Conservation (phyloP, 2,888 invertebrate species). For the Caenorhabditis uteleia region DNA sequence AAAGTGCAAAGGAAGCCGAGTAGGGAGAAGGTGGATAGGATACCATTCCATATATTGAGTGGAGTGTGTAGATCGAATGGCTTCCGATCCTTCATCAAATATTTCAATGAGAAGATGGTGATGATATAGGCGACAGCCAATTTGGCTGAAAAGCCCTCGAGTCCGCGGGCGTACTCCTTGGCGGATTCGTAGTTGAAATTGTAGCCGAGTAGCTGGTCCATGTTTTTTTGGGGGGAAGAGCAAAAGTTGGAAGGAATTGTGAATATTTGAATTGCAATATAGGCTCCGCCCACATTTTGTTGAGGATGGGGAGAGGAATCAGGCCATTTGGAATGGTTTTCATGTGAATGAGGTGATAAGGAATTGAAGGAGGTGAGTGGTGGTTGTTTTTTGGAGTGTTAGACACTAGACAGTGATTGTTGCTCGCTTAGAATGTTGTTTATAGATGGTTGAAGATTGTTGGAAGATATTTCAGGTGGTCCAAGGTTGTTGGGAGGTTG, state of each 20-base stretch:
- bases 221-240: no score
- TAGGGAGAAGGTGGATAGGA: constrained; percentile 41
- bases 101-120: constrained; percentile 43
- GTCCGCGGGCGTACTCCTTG: constrained; percentile 55
- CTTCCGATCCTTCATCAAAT: constrained; percentile 50
- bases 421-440: no score
- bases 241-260: no score
- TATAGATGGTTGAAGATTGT: no score
- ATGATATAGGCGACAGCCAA: constrained; percentile 43
- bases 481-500: no score
- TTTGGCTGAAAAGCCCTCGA: constrained; percentile 51
- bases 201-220: constrained; percentile 36
- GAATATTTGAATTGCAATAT: no score
- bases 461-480: no score
- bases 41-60: constrained; percentile 48
- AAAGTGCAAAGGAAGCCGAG: constrained; percentile 51
- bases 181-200: constrained; percentile 57
- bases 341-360: background rate
- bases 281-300: no score
- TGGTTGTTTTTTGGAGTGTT: no score
- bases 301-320: background rate
- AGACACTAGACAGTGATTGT: no score
- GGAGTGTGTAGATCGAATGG: constrained; percentile 43
- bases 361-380: background rate
- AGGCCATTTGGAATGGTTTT: constrained; percentile 1